phyloP scores from a whole-genome alignment of 30 jellyfish, hydroid and myxozoan species.

The Mastigias papua region DNA sequence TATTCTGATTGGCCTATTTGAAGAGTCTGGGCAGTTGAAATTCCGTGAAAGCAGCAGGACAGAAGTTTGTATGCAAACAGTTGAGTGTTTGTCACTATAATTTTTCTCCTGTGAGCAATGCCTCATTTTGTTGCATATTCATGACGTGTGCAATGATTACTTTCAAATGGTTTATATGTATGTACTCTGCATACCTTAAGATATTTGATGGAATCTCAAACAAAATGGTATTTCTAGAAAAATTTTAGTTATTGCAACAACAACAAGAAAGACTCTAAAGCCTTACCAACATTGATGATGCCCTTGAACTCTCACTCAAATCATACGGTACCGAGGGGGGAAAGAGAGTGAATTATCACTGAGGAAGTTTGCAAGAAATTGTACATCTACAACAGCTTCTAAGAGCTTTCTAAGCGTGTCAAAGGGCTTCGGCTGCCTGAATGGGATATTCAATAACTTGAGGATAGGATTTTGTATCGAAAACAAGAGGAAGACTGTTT shows the following conservation, averaged over 20 bases:
- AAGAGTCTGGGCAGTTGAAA: too few relatives aligned
- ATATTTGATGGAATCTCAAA: not conserved
- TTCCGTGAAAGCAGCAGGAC: too few relatives aligned
- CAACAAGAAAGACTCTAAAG: conserved; percentile 22
- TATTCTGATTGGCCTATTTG: too few relatives aligned
- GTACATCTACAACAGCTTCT: not conserved
- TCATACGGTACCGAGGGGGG: conserved; percentile 10
- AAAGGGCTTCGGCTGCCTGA: not conserved
- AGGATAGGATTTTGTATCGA: too few relatives aligned
- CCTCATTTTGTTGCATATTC: too few relatives aligned
- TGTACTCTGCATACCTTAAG: not conserved
- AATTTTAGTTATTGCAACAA: not conserved
- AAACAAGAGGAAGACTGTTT: too few relatives aligned
- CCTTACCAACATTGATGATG: conserved; percentile 34
- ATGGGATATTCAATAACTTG: not conserved
- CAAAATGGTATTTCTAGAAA: not conserved
- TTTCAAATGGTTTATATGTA: too few relatives aligned
- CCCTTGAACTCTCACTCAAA: conserved; percentile 27
- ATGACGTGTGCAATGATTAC: too few relatives aligned
- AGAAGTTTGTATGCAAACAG: too few relatives aligned
- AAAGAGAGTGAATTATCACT: not conserved
- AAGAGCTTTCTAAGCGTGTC: not conserved
- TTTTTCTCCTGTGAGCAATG: too few relatives aligned
- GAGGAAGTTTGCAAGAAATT: not conserved
- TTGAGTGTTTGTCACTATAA: too few relatives aligned